These are phyloP conservation scores for Campoplex capitator DNA, from an alignment of 2,888 invertebrate species.

Conservation along the genomic window DNA sequence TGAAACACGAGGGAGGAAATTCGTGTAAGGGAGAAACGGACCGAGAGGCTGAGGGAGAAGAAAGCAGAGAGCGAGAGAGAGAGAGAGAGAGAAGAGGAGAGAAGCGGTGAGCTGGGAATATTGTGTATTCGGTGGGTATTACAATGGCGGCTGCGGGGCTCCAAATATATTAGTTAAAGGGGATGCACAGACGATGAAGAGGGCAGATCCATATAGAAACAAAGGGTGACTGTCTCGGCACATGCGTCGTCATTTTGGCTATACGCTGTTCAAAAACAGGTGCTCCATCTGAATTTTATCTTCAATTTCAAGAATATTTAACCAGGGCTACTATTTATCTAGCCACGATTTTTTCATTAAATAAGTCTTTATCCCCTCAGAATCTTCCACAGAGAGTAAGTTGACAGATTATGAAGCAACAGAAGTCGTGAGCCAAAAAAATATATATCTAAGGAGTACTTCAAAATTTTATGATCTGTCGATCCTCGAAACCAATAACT, in stretches of 20 bases:
- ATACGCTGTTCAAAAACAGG: background rate
- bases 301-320: background rate
- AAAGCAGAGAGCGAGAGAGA: slow-evolving; percentile 25
- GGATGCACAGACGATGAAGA: slow-evolving; percentile 56
- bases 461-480: background rate
- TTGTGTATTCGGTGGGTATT: slow-evolving; percentile 78
- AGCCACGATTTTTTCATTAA: background rate
- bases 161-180: slow-evolving; percentile 80
- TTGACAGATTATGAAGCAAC: background rate
- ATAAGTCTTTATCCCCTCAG: background rate
- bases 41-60: slow-evolving; percentile 50
- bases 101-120: slow-evolving; percentile 73
- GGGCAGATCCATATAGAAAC: slow-evolving; percentile 23
- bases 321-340: background rate
- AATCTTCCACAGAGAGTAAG: background rate
- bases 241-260: background rate
- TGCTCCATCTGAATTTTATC: background rate
- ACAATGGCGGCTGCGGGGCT: slow-evolving; percentile 76
- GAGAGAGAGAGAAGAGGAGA: slow-evolving; percentile 53
- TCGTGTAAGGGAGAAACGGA: slow-evolving; percentile 23
- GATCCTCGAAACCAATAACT: background rate
- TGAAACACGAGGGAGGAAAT: slow-evolving; percentile 57
- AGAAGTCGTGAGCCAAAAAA: background rate
- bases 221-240: slow-evolving; percentile 18
- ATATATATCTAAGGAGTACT: too few relatives aligned